A percentile compares a stretch with the other conserved stretches of the same genome.
Conservation (phyloP, 1,140 invertebrate species). For the Meloidogyne chitwoodi region DNA sequence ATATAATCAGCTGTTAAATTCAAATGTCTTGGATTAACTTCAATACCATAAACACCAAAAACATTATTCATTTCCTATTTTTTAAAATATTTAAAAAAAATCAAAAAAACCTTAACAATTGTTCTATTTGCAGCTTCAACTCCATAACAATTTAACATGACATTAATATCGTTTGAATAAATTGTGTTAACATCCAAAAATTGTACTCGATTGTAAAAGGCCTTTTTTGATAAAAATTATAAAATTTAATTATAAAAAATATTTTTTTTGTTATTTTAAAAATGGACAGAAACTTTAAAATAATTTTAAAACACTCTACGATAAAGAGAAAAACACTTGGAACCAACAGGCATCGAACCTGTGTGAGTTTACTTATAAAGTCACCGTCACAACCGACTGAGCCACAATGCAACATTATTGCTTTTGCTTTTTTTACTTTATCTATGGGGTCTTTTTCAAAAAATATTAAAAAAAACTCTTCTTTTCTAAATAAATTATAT, state of each 20-base stretch:
- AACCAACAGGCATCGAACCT: no score
- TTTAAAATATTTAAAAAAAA: slow-evolving; percentile 34
- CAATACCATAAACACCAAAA: slow-evolving; percentile 90
- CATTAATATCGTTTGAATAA: slow-evolving; percentile 90
- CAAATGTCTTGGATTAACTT: slow-evolving; percentile 86
- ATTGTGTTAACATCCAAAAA: slow-evolving; percentile 79
- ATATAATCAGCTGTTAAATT: slow-evolving; percentile 92
- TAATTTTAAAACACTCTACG: no score
- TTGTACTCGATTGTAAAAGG: slow-evolving; percentile 77
- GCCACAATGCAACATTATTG: no score
- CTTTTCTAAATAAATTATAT: no score
- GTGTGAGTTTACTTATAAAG: no score
- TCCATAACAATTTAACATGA: slow-evolving; percentile 79
- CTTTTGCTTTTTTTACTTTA: no score
- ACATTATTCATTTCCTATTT: slow-evolving; percentile 84
- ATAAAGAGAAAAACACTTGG: no score
- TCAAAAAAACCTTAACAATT: slow-evolving; percentile 70
- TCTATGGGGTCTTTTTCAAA: no score
- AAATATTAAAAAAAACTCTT: no score
- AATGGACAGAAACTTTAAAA: no score
- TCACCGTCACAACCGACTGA: no score
- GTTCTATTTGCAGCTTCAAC: slow-evolving; percentile 89
- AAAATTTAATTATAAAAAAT: background rate
- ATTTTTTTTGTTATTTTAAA: no score
- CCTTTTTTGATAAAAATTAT: slow-evolving; percentile 61